Evolutionary conservation across 1,140 invertebrate species (phyloP), one percentile per base, ranked within the genome.

Genomic region (Pachyrhynchus sulphureomaculatus): DNA sequence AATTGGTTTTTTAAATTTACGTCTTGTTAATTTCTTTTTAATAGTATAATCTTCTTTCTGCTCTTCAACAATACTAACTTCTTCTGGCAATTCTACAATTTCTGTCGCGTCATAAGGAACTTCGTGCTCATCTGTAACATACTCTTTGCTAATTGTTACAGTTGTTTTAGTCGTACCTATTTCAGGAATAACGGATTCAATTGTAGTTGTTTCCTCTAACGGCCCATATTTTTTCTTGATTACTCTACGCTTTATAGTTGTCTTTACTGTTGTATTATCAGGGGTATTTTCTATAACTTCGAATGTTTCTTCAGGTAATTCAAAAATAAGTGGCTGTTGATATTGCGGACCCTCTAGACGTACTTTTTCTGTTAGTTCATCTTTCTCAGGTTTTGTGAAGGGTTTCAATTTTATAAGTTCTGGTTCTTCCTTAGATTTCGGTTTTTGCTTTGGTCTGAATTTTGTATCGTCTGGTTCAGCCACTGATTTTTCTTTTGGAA

Each of bases 1-100:
- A 29, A 74, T 76, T 4, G 72, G 73, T 55, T 78, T 80, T 12
- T 76, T 80, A 34, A 75, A 72, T 62, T 13, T 76, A 71, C 48
- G 41, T 65, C 72, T 77, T 37, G 67, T 71, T 12, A 72, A 54
- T 8, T 65, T 45, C 45, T 70, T 75, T 18, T 72, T 72, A 0
- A 68, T 70, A 0, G 74, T 58, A 15, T 63, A 67, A 12, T 63
- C 72, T 15, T 63, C 61, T 37, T 58, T 59, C 15, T 57, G 44
- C 17, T 33, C 26, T 23, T 73, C 59, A 0, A 63, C 68, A 17
- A 55, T 32, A 8, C 63, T 74, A 29, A 67, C 51, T 49, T 72
- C 57, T 45, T 75, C 68, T 17, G 68, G 58, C 10, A 75, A 49
- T 67, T 78, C 75, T 51, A 15, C 32, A 17, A 52, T 23, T 21